A percentile compares a stretch with the other conserved stretches of the same genome.
Evolutionary conservation across 2,797 vertebrate species (phyloP).

Genomic region (Parambassis ranga): DNA sequence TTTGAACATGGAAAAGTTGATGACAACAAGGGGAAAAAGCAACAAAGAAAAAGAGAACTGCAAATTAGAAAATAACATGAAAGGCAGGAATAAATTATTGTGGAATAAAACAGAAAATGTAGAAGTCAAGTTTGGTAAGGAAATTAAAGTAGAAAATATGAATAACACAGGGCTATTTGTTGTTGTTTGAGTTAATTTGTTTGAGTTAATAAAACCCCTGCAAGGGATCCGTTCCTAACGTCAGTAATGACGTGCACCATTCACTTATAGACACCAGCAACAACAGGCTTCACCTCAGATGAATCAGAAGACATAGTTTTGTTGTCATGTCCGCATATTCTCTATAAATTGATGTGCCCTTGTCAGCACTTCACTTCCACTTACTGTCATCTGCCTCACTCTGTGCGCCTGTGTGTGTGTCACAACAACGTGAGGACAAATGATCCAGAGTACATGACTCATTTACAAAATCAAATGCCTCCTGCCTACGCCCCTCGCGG

Average conservation of each 20-base stretch:
- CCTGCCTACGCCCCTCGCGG: slow-evolving; percentile 34
- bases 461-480: slow-evolving; percentile 45
- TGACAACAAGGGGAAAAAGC: slow-evolving; percentile 37
- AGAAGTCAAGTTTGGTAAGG: too few relatives aligned
- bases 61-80: slow-evolving; percentile 34
- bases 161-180: neutral
- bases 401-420: slow-evolving; percentile 8
- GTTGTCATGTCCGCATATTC: neutral
- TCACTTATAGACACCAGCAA: slow-evolving; percentile 12
- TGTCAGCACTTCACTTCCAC: slow-evolving; percentile 39
- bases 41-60: slow-evolving; percentile 14
- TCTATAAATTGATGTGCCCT: slow-evolving; percentile 4
- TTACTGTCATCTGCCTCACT: slow-evolving; percentile 21
- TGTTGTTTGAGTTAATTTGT: neutral
- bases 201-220: slow-evolving; percentile 2
- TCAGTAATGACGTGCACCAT: slow-evolving; percentile 27
- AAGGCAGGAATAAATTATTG: slow-evolving; percentile 3
- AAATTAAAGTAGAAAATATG: neutral
- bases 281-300: slow-evolving; percentile 31
- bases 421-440: slow-evolving; percentile 17
- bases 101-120: neutral
- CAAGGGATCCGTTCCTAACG: slow-evolving; percentile 15
- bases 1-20: slow-evolving; percentile 68
- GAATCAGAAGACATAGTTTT: slow-evolving; percentile 31
- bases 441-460: slow-evolving; percentile 50